These are phyloP conservation scores for Meteorus sp. DNA, from an alignment of 1,140 invertebrate species.

Conservation along the genomic window DNA sequence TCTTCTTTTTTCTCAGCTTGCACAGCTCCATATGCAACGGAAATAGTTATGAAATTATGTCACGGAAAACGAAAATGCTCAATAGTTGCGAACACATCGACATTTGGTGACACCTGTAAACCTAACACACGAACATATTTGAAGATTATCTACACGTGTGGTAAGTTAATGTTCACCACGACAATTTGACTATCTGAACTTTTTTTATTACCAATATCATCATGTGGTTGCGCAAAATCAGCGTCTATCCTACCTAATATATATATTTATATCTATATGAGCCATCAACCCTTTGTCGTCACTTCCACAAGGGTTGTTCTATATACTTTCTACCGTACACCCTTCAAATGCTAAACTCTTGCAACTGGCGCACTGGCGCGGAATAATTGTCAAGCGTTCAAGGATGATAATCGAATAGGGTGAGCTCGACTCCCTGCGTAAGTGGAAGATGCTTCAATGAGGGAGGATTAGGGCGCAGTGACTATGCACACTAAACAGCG, in stretches of 20 bases:
- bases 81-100: constrained; percentile 77
- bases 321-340: too few species aligned
- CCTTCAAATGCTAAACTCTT: constrained; percentile 25
- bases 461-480: not conserved
- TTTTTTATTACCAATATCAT: too few species aligned
- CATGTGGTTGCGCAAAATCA: too few species aligned
- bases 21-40: constrained; percentile 81
- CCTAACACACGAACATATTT: constrained; percentile 84
- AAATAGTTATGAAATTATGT: constrained; percentile 86
- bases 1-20: constrained; percentile 69
- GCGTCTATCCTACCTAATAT: too few species aligned
- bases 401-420: constrained; percentile 50
- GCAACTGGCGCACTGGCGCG: constrained; percentile 35
- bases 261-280: too few species aligned
- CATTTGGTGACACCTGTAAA: constrained; percentile 85
- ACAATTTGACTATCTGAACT: too few species aligned
- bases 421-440: constrained; percentile 35
- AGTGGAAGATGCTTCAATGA: too few species aligned
- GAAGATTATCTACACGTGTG: constrained; percentile 91
- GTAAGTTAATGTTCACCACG: constrained; percentile 68
- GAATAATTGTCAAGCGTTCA: constrained; percentile 44
- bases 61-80: constrained; percentile 85
- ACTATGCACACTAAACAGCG: too few species aligned
- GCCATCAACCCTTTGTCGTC: not conserved
- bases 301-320: not conserved